Percentiles rank a stretch among this genome's conserved stretches.
Conservation (phyloP, 2,113 vertebrate species). For the Cervus canadensis region DNA sequence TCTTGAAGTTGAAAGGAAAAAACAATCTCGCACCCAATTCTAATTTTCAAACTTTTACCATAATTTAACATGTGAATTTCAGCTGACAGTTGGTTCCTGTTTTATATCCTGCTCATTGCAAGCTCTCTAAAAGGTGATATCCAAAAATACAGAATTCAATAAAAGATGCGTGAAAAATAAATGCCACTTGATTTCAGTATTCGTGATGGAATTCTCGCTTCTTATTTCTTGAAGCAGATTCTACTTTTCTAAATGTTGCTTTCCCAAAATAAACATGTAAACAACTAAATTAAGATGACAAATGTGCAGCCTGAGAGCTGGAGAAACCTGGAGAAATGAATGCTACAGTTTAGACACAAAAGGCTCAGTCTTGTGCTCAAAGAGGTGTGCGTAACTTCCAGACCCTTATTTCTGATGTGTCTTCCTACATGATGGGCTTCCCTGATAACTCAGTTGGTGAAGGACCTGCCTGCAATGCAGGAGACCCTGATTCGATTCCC, state of each 20-base stretch:
- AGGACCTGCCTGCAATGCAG: not conserved
- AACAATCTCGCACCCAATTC: not conserved
- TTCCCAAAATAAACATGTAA: slow-evolving; percentile 70
- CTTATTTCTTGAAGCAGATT: slow-evolving; percentile 56
- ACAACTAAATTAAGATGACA: slow-evolving; percentile 60
- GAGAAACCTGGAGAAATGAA: not conserved
- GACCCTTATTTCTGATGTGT: not conserved
- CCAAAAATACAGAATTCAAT: slow-evolving; percentile 69
- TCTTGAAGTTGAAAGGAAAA: not conserved
- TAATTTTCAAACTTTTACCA: slow-evolving; percentile 45
- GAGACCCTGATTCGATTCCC: not conserved
- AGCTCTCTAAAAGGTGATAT: slow-evolving; percentile 64
- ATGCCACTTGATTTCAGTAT: slow-evolving; percentile 62
- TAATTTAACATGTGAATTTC: slow-evolving; percentile 36
- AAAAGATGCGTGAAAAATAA: slow-evolving; percentile 70
- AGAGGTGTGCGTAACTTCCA: not conserved
- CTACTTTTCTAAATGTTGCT: slow-evolving; percentile 64
- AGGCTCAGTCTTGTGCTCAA: not conserved
- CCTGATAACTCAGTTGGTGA: not conserved
- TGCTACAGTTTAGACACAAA: not conserved
- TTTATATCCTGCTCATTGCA: slow-evolving; percentile 59
- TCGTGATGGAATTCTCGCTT: slow-evolving; percentile 63
- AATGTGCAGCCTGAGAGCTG: not conserved
- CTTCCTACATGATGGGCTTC: not conserved
- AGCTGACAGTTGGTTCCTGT: slow-evolving; percentile 26